These are phyloP conservation scores for Helicoverpa zea DNA, from an alignment of 1,140 invertebrate species.

Conservation along the genomic window DNA sequence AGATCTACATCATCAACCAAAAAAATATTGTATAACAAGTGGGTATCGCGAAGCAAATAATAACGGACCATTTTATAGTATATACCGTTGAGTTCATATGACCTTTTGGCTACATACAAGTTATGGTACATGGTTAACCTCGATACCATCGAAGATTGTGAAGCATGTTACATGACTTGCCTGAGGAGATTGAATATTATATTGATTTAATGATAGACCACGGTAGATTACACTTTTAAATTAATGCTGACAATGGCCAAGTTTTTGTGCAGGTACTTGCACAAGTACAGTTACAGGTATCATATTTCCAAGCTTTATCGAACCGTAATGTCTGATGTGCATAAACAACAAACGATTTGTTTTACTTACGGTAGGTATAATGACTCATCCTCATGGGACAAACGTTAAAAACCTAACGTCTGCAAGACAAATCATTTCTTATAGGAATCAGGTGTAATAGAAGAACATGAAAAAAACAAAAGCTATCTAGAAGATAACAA, in stretches of 20 bases:
- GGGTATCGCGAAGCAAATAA: conserved; percentile 32
- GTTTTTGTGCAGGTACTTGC: too few relatives aligned
- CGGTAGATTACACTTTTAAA: too few relatives aligned
- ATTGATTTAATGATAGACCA: background rate
- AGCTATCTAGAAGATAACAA: background rate
- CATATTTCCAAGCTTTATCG: too few relatives aligned
- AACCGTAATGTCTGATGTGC: too few relatives aligned
- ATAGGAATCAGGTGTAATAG: too few relatives aligned
- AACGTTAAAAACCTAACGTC: too few relatives aligned
- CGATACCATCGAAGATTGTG: background rate
- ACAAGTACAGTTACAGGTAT: too few relatives aligned
- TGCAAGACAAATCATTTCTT: too few relatives aligned
- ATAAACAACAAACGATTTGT: too few relatives aligned
- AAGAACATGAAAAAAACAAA: background rate
- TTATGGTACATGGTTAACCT: conserved; percentile 29
- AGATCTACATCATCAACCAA: background rate
- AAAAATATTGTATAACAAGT: conserved; percentile 3
- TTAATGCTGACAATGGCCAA: too few relatives aligned
- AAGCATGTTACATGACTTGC: background rate
- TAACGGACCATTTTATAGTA: conserved; percentile 25
- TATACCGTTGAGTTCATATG: conserved; percentile 18
- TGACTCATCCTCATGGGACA: too few relatives aligned
- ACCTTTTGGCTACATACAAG: conserved; percentile 7
- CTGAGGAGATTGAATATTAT: background rate
- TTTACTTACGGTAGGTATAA: too few relatives aligned